Evolutionary conservation across 2,113 vertebrate genomes (phyloP).

Genomic region (Meleagris gallopavo): DNA sequence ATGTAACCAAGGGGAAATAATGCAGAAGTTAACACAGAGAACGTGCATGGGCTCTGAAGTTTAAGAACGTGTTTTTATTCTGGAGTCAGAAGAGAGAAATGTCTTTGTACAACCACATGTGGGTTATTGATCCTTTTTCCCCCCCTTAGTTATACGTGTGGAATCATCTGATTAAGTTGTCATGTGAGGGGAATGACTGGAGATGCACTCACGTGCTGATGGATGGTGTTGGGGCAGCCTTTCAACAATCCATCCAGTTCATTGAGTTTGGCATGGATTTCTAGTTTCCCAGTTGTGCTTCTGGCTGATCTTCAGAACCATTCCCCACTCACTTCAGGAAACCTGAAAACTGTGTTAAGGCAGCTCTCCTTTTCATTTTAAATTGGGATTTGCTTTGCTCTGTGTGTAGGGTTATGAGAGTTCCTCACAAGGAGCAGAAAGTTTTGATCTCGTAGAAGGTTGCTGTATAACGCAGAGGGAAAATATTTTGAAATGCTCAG

Average conservation of each 20-base stretch:
- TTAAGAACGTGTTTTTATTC: neutral
- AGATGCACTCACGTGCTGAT: neutral
- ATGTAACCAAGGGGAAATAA: neutral
- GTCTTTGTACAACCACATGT: fast-evolving
- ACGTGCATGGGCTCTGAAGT: neutral
- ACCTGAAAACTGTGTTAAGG: neutral
- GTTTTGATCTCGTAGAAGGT: neutral
- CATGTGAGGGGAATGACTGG: neutral
- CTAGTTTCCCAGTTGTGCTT: neutral
- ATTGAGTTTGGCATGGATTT: neutral
- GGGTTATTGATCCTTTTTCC: neutral
- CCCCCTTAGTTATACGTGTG: fast-evolving
- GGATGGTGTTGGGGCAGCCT: neutral
- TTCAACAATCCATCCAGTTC: neutral
- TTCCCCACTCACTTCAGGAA: neutral
- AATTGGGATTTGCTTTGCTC: neutral
- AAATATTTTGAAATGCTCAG: neutral
- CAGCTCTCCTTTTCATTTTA: neutral
- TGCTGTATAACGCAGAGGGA: neutral
- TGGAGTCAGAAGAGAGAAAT: neutral
- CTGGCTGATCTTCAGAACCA: neutral
- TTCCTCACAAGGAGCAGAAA: neutral
- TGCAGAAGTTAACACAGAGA: neutral
- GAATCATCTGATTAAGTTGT: neutral
- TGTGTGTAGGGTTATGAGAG: neutral